Evolutionary conservation across 2,113 vertebrate species (phyloP).

Genomic region (Microcebus ravelobensis): DNA sequence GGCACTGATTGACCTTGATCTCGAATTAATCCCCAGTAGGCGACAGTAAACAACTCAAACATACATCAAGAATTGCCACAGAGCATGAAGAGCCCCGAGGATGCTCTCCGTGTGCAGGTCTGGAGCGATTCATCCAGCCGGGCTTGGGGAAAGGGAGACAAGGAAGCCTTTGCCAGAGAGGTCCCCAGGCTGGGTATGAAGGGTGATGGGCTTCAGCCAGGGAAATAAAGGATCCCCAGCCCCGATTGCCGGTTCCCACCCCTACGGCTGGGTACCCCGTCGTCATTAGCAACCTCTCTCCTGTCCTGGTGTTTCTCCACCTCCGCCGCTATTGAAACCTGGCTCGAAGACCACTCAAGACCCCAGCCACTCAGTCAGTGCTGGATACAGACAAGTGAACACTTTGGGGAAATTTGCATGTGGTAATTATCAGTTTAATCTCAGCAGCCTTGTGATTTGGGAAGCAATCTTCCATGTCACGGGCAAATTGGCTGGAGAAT

Average conservation of each 20-base stretch:
- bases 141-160: background rate
- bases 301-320: background rate
- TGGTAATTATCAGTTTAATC: slow-evolving; percentile 25
- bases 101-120: too few relatives aligned
- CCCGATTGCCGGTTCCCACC: background rate
- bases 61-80: background rate
- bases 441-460: slow-evolving; percentile 42
- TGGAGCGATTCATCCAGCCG: background rate
- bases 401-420: slow-evolving; percentile 27
- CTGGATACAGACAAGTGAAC: background rate
- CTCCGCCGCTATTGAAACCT: background rate
- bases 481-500: slow-evolving; percentile 15
- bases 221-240: background rate
- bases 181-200: background rate
- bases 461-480: slow-evolving; percentile 31
- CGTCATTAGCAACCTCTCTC: background rate
- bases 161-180: background rate
- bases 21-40: background rate
- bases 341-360: background rate
- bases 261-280: background rate
- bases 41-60: background rate
- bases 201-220: background rate
- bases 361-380: background rate
- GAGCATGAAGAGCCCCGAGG: too few relatives aligned
- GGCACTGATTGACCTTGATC: background rate